phyloP scores from a whole-genome alignment of 2,888 invertebrate genomes.

The Morpho achilles region DNA sequence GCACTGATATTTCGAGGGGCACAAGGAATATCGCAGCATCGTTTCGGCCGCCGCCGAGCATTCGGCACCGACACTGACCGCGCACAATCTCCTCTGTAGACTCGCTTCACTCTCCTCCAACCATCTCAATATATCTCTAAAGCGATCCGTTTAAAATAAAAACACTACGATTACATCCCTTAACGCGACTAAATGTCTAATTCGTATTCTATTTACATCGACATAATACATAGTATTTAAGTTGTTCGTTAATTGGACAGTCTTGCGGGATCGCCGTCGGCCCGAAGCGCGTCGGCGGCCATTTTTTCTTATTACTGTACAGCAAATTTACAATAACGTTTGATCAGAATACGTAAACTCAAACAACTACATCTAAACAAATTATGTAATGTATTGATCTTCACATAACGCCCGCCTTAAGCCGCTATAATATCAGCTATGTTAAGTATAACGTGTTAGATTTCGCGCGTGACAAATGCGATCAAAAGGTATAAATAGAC shows the following conservation, averaged over 20 bases:
- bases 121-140: constrained; percentile 35
- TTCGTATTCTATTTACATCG: constrained; percentile 74
- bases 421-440: constrained; percentile 73
- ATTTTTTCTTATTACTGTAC: constrained; percentile 57
- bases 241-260: constrained; percentile 69
- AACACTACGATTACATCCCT: constrained; percentile 68
- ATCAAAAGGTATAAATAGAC: constrained; percentile 38
- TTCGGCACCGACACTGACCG: constrained; percentile 30
- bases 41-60: constrained; percentile 55
- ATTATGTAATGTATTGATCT: constrained; percentile 62
- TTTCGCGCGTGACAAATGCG: constrained; percentile 66
- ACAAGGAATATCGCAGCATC: constrained; percentile 76
- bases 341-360: constrained; percentile 74
- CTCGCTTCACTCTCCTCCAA: constrained; percentile 41
- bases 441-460: constrained; percentile 64
- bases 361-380: constrained; percentile 68
- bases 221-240: constrained; percentile 66
- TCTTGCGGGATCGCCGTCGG: constrained; percentile 46
- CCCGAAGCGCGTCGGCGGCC: constrained; percentile 50
- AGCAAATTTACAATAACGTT: constrained; percentile 74
- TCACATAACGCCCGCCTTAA: constrained; percentile 71
- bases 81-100: constrained; percentile 12
- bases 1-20: constrained; percentile 75
- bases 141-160: constrained; percentile 60
- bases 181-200: constrained; percentile 66